Conservation (phyloP, 2,113 vertebrate species). For the Phoenicopterus ruber region DNA sequence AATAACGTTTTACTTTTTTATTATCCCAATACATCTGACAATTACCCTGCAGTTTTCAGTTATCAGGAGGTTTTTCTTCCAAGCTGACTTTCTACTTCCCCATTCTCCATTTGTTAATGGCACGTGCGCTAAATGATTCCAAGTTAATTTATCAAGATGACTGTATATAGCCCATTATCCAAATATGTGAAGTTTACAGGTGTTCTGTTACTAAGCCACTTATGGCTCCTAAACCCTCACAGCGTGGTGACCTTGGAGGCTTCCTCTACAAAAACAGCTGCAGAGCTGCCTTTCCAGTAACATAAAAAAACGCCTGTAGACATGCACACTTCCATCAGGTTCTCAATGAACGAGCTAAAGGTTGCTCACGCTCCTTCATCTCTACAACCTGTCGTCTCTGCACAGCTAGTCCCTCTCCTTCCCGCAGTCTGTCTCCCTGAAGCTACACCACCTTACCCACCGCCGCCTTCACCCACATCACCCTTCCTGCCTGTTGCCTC, state of each 20-base stretch:
- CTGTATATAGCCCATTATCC: background rate
- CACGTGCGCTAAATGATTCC: background rate
- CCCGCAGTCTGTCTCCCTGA: background rate
- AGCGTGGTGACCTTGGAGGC: background rate
- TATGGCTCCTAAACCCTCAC: background rate
- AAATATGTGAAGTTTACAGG: background rate
- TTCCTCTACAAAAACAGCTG: background rate
- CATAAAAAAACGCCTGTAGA: background rate
- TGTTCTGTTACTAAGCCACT: background rate
- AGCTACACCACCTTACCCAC: background rate
- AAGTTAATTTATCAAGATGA: background rate
- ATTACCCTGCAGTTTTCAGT: background rate
- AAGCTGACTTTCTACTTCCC: background rate
- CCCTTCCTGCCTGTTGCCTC: background rate
- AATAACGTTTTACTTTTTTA: background rate
- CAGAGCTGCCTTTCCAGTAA: background rate
- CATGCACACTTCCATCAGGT: background rate
- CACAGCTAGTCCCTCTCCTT: background rate
- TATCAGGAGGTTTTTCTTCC: background rate
- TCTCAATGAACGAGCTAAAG: background rate
- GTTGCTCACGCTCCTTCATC: background rate
- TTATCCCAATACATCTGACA: background rate
- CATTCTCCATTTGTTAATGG: background rate
- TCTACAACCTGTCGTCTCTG: background rate
- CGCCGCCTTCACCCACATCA: background rate